These are phyloP conservation scores for Chironomus tepperi DNA, from an alignment of 1,140 invertebrate species.

Conservation along the genomic window DNA sequence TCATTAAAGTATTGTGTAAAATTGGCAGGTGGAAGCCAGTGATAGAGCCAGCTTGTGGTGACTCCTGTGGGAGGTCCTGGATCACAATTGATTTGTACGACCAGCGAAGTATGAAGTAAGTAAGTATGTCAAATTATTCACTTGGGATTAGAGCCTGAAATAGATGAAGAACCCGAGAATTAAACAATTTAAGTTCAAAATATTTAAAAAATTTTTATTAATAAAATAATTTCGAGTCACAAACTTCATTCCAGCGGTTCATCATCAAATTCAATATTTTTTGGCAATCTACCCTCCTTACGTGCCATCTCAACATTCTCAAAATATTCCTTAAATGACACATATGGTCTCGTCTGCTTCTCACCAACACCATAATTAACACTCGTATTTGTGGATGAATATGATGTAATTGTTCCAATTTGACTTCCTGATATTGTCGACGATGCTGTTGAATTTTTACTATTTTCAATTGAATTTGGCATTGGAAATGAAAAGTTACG, in stretches of 20 bases:
- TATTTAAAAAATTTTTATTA: too few relatives aligned
- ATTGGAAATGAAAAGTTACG: conserved; percentile 70
- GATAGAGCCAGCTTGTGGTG: too few relatives aligned
- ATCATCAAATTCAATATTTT: conserved; percentile 41
- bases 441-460: conserved; percentile 4
- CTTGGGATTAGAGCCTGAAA: too few relatives aligned
- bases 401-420: conserved; percentile 27
- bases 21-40: too few relatives aligned
- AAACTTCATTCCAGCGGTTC: not conserved
- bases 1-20: too few relatives aligned
- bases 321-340: conserved; percentile 78
- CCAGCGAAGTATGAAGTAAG: too few relatives aligned
- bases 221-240: too few relatives aligned
- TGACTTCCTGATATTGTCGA: conserved; percentile 11
- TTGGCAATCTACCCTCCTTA: conserved; percentile 49
- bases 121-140: too few relatives aligned
- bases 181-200: too few relatives aligned
- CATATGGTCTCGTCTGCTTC: conserved; percentile 66
- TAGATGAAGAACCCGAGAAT: too few relatives aligned
- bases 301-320: conserved; percentile 57
- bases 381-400: conserved; percentile 26
- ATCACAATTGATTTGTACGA: too few relatives aligned
- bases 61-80: too few relatives aligned
- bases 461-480: conserved; percentile 48
- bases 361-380: conserved; percentile 36